phyloP scores from a whole-genome alignment of 2,888 invertebrate genomes.

The Mactromeris polynyma region DNA sequence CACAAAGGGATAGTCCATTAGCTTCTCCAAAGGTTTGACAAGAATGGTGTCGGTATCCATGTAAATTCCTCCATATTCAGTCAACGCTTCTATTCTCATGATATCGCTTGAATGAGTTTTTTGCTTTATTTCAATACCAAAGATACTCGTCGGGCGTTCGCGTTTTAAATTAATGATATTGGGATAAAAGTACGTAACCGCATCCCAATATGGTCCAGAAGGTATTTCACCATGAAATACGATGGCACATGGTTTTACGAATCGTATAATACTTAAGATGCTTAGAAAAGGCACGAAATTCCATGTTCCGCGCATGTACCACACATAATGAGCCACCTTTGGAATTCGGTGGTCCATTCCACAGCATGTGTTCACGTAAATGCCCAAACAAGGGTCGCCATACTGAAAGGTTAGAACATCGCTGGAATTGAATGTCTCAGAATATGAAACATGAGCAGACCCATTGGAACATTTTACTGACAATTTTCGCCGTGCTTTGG shows the following conservation, averaged over 20 bases:
- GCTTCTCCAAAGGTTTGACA: slow-evolving; percentile 18
- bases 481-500: background rate
- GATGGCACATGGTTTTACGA: slow-evolving; percentile 22
- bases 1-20: slow-evolving; percentile 19
- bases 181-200: slow-evolving; percentile 12
- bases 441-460: background rate
- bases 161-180: slow-evolving; percentile 31
- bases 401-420: background rate
- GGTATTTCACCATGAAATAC: slow-evolving; percentile 30
- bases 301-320: background rate
- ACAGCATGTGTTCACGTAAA: background rate
- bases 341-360: background rate
- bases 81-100: slow-evolving; percentile 33
- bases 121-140: background rate
- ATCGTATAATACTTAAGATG: slow-evolving; percentile 9
- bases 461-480: background rate
- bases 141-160: background rate
- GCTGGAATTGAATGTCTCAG: background rate
- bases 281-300: slow-evolving; percentile 1
- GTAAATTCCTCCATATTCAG: slow-evolving; percentile 40
- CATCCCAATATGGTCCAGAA: slow-evolving; percentile 32
- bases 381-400: background rate
- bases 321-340: slow-evolving; percentile 25
- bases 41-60: slow-evolving; percentile 41
- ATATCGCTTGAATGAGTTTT: slow-evolving; percentile 36